These are phyloP conservation scores for Hoplostethus mediterraneus DNA, from an alignment of 2,797 vertebrate genomes.

Conservation along the genomic window DNA sequence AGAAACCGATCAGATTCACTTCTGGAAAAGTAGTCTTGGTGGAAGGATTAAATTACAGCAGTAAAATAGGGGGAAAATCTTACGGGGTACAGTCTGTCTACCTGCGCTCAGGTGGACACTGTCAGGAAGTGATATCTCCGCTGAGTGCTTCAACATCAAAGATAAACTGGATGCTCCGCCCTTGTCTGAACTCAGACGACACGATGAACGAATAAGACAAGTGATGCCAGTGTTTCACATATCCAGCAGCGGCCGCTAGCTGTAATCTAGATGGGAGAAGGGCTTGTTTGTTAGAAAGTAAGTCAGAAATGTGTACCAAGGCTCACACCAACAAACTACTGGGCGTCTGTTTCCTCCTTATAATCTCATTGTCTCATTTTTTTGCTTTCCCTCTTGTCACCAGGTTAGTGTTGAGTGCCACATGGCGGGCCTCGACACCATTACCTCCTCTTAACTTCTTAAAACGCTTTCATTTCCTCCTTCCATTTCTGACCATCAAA, in stretches of 20 bases:
- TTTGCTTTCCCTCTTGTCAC: conserved; percentile 18
- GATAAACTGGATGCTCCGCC: conserved; percentile 8
- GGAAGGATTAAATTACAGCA: not conserved
- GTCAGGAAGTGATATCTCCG: conserved; percentile 20
- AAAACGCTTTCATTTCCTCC: conserved; percentile 9
- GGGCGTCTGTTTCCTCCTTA: not conserved
- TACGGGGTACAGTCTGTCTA: not conserved
- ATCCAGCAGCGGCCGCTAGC: too few relatives aligned
- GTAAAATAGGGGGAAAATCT: not conserved
- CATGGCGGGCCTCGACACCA: conserved; percentile 23
- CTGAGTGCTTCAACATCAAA: conserved; percentile 51
- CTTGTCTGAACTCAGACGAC: not conserved
- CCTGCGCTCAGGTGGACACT: conserved; percentile 24
- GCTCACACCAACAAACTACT: conserved; percentile 10
- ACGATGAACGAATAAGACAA: not conserved
- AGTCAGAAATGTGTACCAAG: conserved; percentile 9
- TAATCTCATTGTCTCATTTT: too few relatives aligned
- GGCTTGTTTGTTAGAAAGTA: not conserved
- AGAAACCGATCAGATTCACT: not conserved
- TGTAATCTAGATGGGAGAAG: not conserved
- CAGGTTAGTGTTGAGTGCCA: conserved; percentile 20
- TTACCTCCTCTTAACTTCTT: conserved; percentile 19
- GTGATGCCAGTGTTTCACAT: not conserved
- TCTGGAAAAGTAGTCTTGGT: not conserved
- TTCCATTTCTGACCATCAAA: conserved; percentile 8